Evolutionary conservation across 2,113 vertebrate genomes (phyloP).

Genomic region (Dipodomys spectabilis): DNA sequence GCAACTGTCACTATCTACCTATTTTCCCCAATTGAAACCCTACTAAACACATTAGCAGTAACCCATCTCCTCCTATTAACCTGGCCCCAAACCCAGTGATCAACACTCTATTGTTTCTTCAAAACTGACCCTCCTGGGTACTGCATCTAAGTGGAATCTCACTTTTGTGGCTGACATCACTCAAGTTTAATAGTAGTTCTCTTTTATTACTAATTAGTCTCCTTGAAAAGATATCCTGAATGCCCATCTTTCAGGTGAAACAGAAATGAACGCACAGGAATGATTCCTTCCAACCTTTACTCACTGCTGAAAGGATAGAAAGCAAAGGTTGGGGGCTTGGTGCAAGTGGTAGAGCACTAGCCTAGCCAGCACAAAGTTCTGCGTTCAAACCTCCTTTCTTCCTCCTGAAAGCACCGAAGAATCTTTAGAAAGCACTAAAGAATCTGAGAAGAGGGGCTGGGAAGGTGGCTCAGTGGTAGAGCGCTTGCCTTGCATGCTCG

Average conservation of each 20-base stretch:
- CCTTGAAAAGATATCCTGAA: constrained; percentile 25
- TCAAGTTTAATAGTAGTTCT: constrained; percentile 20
- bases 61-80: no score
- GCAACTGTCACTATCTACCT: neutral
- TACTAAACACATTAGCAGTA: neutral
- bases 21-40: neutral
- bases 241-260: constrained; percentile 6
- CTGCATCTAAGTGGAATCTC: neutral
- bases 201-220: neutral
- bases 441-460: neutral
- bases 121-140: neutral
- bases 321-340: no score
- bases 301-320: neutral
- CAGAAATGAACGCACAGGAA: constrained; percentile 22
- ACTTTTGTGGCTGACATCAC: neutral
- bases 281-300: neutral
- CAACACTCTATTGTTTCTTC: neutral
- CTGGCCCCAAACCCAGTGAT: neutral
- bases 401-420: neutral
- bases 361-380: no score
- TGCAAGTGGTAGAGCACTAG: no score
- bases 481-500: no score
- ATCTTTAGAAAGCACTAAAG: neutral
- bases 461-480: no score
- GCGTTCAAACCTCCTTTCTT: no score